Conservation (phyloP, 2,888 invertebrate genomes). For the Aporophyla lueneburgensis region DNA sequence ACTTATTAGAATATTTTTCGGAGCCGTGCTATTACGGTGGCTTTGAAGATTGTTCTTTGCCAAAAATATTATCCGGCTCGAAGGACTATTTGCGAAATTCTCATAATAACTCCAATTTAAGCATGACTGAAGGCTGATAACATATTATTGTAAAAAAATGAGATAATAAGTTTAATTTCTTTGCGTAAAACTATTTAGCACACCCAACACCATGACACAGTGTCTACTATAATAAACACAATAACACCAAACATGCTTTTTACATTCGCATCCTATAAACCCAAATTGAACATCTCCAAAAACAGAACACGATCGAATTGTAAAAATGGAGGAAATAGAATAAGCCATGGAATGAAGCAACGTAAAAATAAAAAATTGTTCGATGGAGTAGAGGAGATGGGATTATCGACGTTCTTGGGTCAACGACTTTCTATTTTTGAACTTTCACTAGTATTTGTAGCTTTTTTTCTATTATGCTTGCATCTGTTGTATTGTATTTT, state of each 20-base stretch:
- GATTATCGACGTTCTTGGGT: slow-evolving; percentile 40
- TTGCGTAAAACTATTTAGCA: not conserved
- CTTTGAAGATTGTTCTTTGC: not conserved
- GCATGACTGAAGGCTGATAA: no score
- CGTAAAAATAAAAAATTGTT: slow-evolving; percentile 29
- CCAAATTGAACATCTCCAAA: slow-evolving; percentile 24
- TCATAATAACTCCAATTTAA: not conserved
- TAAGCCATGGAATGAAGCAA: slow-evolving; percentile 40
- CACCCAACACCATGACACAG: not conserved
- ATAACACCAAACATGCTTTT: not conserved
- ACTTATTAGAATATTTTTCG: slow-evolving; percentile 36
- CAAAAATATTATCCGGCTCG: not conserved
- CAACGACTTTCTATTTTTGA: slow-evolving; percentile 34
- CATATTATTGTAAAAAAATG: not conserved
- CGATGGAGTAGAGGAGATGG: slow-evolving; percentile 23
- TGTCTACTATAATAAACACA: not conserved
- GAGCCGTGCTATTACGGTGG: not conserved
- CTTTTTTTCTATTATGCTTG: not conserved
- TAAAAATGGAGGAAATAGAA: slow-evolving; percentile 49
- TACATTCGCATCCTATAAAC: not conserved
- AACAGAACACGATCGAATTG: slow-evolving; percentile 31
- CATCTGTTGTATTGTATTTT: not conserved
- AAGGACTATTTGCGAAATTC: not conserved
- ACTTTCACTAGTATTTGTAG: not conserved
- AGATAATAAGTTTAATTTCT: not conserved